A percentile compares a stretch with the other conserved stretches of the same genome.
Conservation (phyloP, 2,888 invertebrate species). For the Drosophila putrida region DNA sequence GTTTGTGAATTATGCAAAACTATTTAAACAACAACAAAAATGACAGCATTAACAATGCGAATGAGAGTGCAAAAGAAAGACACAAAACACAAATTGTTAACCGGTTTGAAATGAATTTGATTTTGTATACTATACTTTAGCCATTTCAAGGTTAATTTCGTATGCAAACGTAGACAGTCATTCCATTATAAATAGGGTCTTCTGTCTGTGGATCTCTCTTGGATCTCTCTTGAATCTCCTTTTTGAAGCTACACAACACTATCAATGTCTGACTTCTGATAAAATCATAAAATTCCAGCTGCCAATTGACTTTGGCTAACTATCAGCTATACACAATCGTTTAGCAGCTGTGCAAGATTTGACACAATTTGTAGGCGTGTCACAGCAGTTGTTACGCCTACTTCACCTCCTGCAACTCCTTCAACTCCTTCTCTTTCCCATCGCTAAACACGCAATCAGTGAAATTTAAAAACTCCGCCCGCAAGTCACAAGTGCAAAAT, state of each 20-base stretch:
- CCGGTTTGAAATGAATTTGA: constrained; percentile 70
- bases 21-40: constrained; percentile 34
- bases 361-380: constrained; percentile 69
- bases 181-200: constrained; percentile 50
- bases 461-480: constrained; percentile 41
- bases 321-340: constrained; percentile 39
- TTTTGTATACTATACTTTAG: constrained; percentile 30
- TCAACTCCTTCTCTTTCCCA: too few relatives aligned
- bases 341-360: constrained; percentile 36
- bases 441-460: constrained; percentile 48
- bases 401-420: constrained; percentile 3
- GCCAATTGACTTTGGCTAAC: constrained; percentile 28
- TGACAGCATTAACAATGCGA: constrained; percentile 17
- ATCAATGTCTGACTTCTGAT: neutral
- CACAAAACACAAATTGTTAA: constrained; percentile 33
- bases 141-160: constrained; percentile 66
- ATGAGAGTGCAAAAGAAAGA: constrained; percentile 25
- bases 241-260: neutral
- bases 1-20: constrained; percentile 52
- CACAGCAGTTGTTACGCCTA: constrained; percentile 21
- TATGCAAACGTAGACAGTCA: constrained; percentile 55
- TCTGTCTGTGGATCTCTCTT: neutral
- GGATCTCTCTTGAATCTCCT: neutral
- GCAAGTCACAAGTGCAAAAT: constrained; percentile 43
- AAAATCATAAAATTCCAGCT: constrained; percentile 44